These are phyloP conservation scores for Misgurnus anguillicaudatus DNA, from an alignment of 2,113 vertebrate species.

Conservation along the genomic window DNA sequence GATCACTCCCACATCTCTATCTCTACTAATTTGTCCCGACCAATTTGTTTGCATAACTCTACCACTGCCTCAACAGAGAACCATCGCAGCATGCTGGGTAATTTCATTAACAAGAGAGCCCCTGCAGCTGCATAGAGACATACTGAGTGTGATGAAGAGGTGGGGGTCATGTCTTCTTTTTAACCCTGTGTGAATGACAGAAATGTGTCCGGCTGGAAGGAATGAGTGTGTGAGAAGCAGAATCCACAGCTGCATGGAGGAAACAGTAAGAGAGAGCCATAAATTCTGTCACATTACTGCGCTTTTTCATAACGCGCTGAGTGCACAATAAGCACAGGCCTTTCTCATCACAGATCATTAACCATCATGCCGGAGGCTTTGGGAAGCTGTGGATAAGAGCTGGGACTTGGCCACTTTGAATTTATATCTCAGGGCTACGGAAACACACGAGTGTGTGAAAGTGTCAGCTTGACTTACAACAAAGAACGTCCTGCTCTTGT, in stretches of 20 bases:
- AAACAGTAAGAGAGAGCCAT: conserved; percentile 32
- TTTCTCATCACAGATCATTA: conserved; percentile 50
- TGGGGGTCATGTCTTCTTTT: conserved; percentile 27
- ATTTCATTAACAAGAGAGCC: conserved; percentile 56
- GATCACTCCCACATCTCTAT: conserved; percentile 31
- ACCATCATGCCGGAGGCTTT: conserved; percentile 21
- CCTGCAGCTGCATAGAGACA: conserved; percentile 52
- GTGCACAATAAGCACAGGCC: conserved; percentile 35
- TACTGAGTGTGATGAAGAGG: conserved; percentile 17
- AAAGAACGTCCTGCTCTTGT: background rate
- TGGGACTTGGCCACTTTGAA: background rate
- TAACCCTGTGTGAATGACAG: conserved; percentile 52
- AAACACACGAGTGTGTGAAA: conserved; percentile 25
- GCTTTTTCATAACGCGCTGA: conserved; percentile 18
- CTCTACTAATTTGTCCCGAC: conserved; percentile 48
- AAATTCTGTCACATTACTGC: conserved; percentile 37
- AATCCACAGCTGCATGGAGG: conserved; percentile 49
- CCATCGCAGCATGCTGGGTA: conserved; percentile 46
- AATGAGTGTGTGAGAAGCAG: conserved; percentile 47
- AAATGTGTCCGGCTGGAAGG: conserved; percentile 49
- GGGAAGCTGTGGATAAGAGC: conserved; percentile 36
- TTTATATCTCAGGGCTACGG: conserved; percentile 2
- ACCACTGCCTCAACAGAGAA: conserved; percentile 52
- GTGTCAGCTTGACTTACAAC: background rate
- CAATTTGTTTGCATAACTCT: conserved; percentile 56